phyloP scores from a whole-genome alignment of 2,797 vertebrate species.

The Alectoris magna region DNA sequence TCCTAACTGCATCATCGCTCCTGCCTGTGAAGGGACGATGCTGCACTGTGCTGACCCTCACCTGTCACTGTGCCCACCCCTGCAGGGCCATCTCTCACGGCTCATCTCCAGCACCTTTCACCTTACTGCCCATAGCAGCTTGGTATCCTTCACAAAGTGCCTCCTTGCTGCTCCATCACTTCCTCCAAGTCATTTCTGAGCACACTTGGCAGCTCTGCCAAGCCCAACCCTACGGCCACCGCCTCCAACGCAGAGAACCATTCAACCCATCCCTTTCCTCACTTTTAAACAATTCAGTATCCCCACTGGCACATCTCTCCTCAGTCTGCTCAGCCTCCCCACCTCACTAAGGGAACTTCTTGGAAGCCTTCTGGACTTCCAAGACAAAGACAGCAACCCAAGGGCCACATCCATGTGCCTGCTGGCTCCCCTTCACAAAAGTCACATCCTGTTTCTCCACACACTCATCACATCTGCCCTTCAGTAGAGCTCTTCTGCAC shows the following conservation, averaged over 20 bases:
- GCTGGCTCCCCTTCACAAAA: neutral
- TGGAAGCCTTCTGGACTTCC: neutral
- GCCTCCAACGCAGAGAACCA: no score
- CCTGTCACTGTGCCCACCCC: accelerated
- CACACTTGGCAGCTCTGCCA: neutral
- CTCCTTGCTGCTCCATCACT: neutral
- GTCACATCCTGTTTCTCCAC: accelerated
- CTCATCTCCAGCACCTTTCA: neutral
- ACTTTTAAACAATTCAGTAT: neutral
- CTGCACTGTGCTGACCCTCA: neutral
- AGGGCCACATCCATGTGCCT: neutral
- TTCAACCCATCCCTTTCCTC: neutral
- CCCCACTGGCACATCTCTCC: accelerated
- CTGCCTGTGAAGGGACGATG: neutral
- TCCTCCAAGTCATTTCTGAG: neutral
- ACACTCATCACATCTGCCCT: neutral
- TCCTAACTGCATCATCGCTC: neutral
- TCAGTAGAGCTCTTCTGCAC: neutral
- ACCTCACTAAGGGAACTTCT: neutral
- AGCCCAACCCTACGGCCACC: neutral
- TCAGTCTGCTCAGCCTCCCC: neutral
- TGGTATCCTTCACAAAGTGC: neutral
- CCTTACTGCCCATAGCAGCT: neutral
- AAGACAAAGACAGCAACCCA: neutral
- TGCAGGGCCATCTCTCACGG: neutral